Percentiles rank a stretch among this genome's conserved stretches.
Evolutionary conservation across 2,888 invertebrate species (phyloP).

Genomic region (Cryptocephalus moraei): DNA sequence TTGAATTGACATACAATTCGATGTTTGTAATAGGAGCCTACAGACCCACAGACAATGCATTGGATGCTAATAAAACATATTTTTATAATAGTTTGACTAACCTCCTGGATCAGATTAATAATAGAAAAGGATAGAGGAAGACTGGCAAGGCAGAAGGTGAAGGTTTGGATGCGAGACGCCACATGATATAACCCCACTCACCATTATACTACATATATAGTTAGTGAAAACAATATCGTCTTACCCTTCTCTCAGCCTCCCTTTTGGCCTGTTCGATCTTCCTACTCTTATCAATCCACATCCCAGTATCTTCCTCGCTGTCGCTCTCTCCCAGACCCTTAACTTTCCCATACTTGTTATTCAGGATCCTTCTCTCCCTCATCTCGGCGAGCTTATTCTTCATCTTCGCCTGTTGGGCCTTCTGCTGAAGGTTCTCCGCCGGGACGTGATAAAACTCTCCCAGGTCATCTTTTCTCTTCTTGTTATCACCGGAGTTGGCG

Average conservation of each 20-base stretch:
- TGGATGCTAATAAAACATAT: no score
- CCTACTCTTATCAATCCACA: slow-evolving; percentile 79
- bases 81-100: no score
- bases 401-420: slow-evolving; percentile 69
- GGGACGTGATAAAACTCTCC: slow-evolving; percentile 86
- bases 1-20: no score
- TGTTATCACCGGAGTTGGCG: slow-evolving; percentile 27
- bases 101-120: no score
- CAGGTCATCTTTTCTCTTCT: slow-evolving; percentile 44
- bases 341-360: slow-evolving; percentile 52
- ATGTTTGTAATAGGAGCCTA: no score
- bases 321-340: slow-evolving; percentile 61
- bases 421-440: slow-evolving; percentile 62
- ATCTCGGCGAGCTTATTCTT: slow-evolving; percentile 66
- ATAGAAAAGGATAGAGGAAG: no score
- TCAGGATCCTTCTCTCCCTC: slow-evolving; percentile 69
- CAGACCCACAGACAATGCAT: no score
- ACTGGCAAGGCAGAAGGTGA: no score
- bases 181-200: no score
- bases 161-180: no score
- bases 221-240: not conserved
- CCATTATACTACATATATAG: no score
- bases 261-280: slow-evolving; percentile 67
- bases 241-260: slow-evolving; percentile 73
- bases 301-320: slow-evolving; percentile 61